Conservation (phyloP, 2,113 vertebrate genomes). For the Rhinopomastus cyanomelas region DNA sequence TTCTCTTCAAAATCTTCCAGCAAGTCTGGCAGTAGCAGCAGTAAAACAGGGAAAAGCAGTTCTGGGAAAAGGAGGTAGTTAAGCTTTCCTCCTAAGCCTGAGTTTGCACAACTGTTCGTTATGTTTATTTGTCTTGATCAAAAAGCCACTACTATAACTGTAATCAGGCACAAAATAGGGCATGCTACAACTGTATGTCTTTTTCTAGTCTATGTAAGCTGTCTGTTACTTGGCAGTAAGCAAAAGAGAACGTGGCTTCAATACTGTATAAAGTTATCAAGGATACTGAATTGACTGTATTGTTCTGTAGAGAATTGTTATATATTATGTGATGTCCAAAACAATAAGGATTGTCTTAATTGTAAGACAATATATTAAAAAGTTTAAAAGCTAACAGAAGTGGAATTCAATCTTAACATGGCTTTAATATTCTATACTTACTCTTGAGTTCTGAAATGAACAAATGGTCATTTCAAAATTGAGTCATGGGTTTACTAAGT, state of each 20-base stretch:
- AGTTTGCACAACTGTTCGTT: conserved; percentile 64
- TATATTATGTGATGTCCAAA: conserved; percentile 73
- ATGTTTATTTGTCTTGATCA: conserved; percentile 53
- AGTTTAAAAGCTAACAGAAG: background rate
- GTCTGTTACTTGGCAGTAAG: conserved; percentile 72
- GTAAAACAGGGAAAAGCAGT: conserved; percentile 88
- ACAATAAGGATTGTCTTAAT: conserved; percentile 67
- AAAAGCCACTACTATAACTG: conserved; percentile 73
- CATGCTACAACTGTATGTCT: conserved; percentile 66
- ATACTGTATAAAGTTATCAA: conserved; percentile 70
- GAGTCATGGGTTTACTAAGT: background rate
- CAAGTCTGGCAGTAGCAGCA: conserved; percentile 86
- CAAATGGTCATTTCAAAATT: background rate
- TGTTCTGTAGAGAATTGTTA: conserved; percentile 74
- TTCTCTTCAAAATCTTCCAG: conserved; percentile 96
- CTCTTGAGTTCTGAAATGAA: background rate
- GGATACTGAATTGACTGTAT: conserved; percentile 72
- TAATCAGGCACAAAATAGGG: conserved; percentile 49
- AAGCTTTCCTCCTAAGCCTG: background rate
- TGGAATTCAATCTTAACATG: background rate
- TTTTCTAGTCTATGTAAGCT: conserved; percentile 69
- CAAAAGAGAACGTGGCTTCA: conserved; percentile 61
- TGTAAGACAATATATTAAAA: conserved; percentile 44
- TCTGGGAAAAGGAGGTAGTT: conserved; percentile 96
- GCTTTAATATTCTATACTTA: background rate